Evolutionary conservation across 2,797 vertebrate species (phyloP), one percentile per base, ranked within the genome.

Genomic region (Mormyrus proboscirostris): DNA sequence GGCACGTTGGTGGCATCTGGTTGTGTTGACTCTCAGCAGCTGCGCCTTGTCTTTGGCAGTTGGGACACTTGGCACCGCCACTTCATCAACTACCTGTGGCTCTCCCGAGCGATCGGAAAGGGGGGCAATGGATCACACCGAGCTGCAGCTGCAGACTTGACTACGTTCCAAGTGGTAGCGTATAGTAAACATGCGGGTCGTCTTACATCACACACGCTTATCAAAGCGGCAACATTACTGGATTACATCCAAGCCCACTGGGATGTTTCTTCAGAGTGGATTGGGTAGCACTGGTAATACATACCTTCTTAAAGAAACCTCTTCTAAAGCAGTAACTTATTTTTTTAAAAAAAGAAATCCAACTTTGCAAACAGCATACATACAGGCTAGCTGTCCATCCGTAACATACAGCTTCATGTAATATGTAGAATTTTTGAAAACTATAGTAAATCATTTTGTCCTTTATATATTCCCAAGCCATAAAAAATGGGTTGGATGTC

Each of bases 11-110:
- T 95, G 95, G 94, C 97, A 97, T 97, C 97, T 97, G 97, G 96
- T 96, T 94, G 93, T 91, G 92, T 92, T 95, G 95, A 96, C 95
- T 96, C 95, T 93, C 95, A 94, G 95, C 97, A 97, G 96, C 96
- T 97, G 96, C 92, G 95, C 95, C 95, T 96, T 94, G 93, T 95
- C 95, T 96, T 95, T 93, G 93, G 96, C 96, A 97, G 96, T 96
- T 97, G 96, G 96, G 96, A 96, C 94, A 94, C 95, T 96, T 96
- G 96, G 96, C 96, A 96, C 95, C 92, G 95, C 95, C 95, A 96
- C 96, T 96, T 96, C 95, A 95, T 96, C 96, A 96, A 95, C 96
- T 97, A 96, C 97, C 97, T 97, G 97, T 97, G 94, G 97, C 95
- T 96, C 95, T 96, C 95, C 93, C 93, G 95, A 95, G 94, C 94